phyloP scores from a whole-genome alignment of 2,888 invertebrate genomes.

The Barypeithes pellucidus region DNA sequence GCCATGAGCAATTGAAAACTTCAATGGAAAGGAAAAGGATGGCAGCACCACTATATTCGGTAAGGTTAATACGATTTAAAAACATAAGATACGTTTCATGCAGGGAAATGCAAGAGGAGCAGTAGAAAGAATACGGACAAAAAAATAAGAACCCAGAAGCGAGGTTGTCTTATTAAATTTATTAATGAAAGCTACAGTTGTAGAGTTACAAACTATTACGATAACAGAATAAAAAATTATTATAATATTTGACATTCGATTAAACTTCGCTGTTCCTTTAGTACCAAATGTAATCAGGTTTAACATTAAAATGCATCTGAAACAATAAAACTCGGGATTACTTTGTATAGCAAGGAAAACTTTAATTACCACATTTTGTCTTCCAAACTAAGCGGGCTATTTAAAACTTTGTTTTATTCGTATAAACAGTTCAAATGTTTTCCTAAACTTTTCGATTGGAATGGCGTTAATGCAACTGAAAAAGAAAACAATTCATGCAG shows the following conservation, averaged over 20 bases:
- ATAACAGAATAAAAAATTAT: too few species aligned
- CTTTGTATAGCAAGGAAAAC: slow-evolving; percentile 23
- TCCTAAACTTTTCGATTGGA: slow-evolving; percentile 5
- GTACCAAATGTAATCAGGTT: slow-evolving; percentile 6
- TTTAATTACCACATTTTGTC: slow-evolving; percentile 36
- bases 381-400: slow-evolving; percentile 5
- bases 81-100: too few species aligned
- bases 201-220: too few species aligned
- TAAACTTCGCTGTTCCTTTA: not conserved
- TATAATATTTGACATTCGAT: not conserved
- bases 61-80: too few species aligned
- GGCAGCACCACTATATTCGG: too few species aligned
- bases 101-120: too few species aligned
- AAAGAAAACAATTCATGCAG: not conserved
- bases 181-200: too few species aligned
- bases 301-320: slow-evolving; percentile 21
- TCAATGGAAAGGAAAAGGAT: too few species aligned
- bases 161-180: too few species aligned
- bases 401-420: slow-evolving; percentile 25
- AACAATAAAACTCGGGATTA: slow-evolving; percentile 25
- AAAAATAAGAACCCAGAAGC: too few species aligned
- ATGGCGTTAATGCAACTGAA: not conserved
- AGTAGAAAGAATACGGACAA: too few species aligned
- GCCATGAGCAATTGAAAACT: too few species aligned
- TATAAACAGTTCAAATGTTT: slow-evolving; percentile 19